phyloP scores from a whole-genome alignment of 2,113 vertebrate species.

The Centrocercus urophasianus region DNA sequence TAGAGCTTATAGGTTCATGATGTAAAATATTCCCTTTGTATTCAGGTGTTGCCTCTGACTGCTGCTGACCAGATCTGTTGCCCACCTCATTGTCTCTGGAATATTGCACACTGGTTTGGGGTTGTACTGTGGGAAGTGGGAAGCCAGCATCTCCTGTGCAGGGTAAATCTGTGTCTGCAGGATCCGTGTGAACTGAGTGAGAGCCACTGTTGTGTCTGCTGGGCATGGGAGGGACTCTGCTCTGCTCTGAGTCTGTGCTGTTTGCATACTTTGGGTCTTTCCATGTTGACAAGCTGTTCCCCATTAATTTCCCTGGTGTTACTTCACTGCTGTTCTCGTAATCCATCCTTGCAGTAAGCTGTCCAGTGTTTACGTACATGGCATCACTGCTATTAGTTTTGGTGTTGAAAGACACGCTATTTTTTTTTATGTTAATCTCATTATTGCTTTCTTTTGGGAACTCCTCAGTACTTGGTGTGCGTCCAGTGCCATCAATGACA shows the following conservation, averaged over 20 bases:
- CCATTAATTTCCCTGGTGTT: neutral
- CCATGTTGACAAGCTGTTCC: neutral
- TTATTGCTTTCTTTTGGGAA: neutral
- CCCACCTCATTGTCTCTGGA: neutral
- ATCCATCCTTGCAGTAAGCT: neutral
- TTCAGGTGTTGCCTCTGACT: neutral
- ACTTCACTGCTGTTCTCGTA: neutral
- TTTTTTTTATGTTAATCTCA: neutral
- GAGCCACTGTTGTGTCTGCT: neutral
- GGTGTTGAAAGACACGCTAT: rapidly evolving
- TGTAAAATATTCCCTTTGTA: neutral
- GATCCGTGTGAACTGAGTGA: neutral
- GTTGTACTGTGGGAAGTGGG: neutral
- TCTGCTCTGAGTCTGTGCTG: neutral
- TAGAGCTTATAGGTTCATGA: rapidly evolving
- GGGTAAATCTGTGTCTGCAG: neutral
- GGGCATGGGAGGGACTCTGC: neutral
- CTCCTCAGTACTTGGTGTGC: neutral
- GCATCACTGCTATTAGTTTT: rapidly evolving
- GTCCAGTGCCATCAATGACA: rapidly evolving
- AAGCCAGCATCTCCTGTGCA: neutral
- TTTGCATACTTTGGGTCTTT: neutral
- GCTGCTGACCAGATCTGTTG: neutral
- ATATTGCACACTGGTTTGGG: neutral
- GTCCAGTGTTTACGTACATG: neutral